Evolutionary conservation across 2,797 vertebrate species (phyloP).

Genomic region (Phoxinus dragarum): DNA sequence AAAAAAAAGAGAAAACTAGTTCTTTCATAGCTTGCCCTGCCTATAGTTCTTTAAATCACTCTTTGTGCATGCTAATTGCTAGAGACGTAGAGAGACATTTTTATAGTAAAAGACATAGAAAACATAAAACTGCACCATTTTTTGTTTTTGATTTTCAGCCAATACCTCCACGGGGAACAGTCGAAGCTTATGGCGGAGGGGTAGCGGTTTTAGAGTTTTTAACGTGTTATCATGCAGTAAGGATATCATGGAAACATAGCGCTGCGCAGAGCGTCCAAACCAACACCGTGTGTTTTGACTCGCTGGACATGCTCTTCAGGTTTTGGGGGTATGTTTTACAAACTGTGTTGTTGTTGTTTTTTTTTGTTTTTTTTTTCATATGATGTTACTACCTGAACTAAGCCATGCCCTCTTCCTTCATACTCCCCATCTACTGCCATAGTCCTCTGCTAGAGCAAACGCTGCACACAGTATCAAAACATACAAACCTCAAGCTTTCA

Average conservation of each 20-base stretch:
- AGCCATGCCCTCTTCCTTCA: constrained; percentile 56
- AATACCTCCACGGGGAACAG: constrained; percentile 53
- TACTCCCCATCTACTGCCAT: constrained; percentile 52
- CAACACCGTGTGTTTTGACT: constrained; percentile 24
- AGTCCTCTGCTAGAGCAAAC: constrained; percentile 51
- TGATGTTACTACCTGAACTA: constrained; percentile 56
- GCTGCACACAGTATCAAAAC: constrained; percentile 53
- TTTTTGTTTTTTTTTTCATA: background rate
- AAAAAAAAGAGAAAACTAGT: constrained; percentile 36
- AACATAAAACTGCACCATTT: constrained; percentile 49
- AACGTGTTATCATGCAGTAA: constrained; percentile 24
- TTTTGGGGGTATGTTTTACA: constrained; percentile 48
- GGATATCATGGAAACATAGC: constrained; percentile 27
- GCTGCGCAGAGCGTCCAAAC: background rate
- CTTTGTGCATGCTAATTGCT: constrained; percentile 62
- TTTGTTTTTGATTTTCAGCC: constrained; percentile 49
- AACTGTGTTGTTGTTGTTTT: constrained; percentile 35
- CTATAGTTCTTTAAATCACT: constrained; percentile 54
- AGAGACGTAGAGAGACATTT: constrained; percentile 57
- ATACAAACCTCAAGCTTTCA: constrained; percentile 58
- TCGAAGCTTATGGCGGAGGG: constrained; percentile 40
- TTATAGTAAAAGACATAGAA: constrained; percentile 57
- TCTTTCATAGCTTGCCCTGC: constrained; percentile 63
- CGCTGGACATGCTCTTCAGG: constrained; percentile 15
- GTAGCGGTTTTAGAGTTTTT: constrained; percentile 6